phyloP scores from a whole-genome alignment of 2,113 vertebrate genomes.

The Oncorhynchus masou region DNA sequence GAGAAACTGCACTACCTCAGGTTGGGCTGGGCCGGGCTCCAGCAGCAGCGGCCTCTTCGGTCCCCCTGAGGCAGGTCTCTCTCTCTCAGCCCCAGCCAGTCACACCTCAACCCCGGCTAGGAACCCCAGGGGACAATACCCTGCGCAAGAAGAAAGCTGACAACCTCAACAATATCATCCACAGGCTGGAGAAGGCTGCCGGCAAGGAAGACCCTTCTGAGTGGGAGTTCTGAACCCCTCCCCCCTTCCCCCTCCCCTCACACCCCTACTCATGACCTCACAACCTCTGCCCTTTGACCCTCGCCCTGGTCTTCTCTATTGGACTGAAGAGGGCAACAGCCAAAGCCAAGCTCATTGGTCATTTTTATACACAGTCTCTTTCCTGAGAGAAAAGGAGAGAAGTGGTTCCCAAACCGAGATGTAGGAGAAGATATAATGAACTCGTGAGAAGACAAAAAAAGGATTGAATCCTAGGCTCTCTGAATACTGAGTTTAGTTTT shows the following conservation, averaged over 20 bases:
- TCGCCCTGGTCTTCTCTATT: constrained; percentile 64
- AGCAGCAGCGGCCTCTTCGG: constrained; percentile 84
- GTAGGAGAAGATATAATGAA: constrained; percentile 74
- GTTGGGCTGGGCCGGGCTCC: constrained; percentile 60
- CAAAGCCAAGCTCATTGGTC: constrained; percentile 77
- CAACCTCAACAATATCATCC: constrained; percentile 98
- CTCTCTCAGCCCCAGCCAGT: constrained; percentile 72
- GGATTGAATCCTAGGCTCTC: constrained; percentile 64
- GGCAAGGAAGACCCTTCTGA: constrained; percentile 93
- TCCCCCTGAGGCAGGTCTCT: constrained; percentile 83
- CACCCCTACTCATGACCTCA: constrained; percentile 67
- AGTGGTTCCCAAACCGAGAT: constrained; percentile 66
- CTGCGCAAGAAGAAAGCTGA: constrained; percentile 95
- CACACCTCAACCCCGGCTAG: constrained; percentile 72
- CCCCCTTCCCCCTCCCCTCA: constrained; percentile 23
- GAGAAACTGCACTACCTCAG: constrained; percentile 80
- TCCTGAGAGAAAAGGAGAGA: constrained; percentile 59
- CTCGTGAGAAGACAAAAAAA: constrained; percentile 71
- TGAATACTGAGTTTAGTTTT: constrained; percentile 77
- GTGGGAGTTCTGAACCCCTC: constrained; percentile 91
- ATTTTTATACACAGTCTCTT: constrained; percentile 71
- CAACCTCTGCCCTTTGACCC: constrained; percentile 69
- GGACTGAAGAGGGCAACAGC: constrained; percentile 63
- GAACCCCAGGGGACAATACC: constrained; percentile 94
- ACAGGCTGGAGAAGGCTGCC: constrained; percentile 95